Percentiles rank a stretch among this genome's conserved stretches.
Evolutionary conservation across 2,888 invertebrate species (phyloP).

Genomic region (Scrobipalpa atriplicella): DNA sequence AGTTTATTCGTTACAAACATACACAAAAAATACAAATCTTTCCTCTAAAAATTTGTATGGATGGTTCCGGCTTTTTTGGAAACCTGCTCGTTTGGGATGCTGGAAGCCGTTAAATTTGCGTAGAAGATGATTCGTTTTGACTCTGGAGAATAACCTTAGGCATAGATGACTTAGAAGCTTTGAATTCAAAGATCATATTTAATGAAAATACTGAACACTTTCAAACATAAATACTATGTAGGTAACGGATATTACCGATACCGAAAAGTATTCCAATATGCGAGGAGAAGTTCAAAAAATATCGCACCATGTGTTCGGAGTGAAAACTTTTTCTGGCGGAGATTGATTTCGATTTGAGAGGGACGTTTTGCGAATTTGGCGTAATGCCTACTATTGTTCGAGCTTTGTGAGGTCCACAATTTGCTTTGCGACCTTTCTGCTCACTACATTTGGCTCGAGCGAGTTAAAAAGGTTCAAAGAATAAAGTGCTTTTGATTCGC

Average conservation of each 20-base stretch:
- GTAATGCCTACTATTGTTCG: conserved; percentile 31
- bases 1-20: too few relatives aligned
- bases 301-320: conserved; percentile 21
- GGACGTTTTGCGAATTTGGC: conserved; percentile 30
- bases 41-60: too few relatives aligned
- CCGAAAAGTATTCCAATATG: conserved; percentile 13
- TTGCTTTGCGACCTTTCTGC: conserved; percentile 19
- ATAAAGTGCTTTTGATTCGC: not conserved
- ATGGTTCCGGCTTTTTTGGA: too few relatives aligned
- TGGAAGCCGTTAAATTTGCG: too few relatives aligned
- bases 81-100: too few relatives aligned
- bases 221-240: not conserved
- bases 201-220: not conserved
- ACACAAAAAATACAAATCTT: too few relatives aligned
- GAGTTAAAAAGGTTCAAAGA: conserved; percentile 8
- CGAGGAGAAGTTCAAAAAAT: conserved; percentile 13
- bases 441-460: not conserved
- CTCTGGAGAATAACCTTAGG: too few relatives aligned
- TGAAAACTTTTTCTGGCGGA: conserved; percentile 26
- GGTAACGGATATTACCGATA: not conserved
- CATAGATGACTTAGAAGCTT: too few relatives aligned
- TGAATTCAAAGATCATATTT: too few relatives aligned
- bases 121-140: too few relatives aligned
- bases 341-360: conserved; percentile 32
- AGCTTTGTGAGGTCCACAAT: conserved; percentile 27